Evolutionary conservation across 2,113 vertebrate species (phyloP).

Genomic region (Asarcornis scutulata): DNA sequence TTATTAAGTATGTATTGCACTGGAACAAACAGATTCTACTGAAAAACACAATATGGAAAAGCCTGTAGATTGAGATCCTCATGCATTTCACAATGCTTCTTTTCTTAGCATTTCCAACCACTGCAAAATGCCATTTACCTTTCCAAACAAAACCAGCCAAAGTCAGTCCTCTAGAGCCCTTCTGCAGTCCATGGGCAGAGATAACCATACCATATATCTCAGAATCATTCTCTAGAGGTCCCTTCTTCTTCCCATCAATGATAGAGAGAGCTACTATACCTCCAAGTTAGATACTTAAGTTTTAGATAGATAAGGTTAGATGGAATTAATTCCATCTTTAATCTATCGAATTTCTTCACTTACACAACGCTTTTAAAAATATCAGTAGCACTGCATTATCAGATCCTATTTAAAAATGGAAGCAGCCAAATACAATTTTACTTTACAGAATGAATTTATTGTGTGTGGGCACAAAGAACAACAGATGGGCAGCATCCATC

Average conservation of each 20-base stretch:
- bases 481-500: neutral
- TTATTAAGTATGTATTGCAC: neutral
- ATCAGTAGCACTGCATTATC: neutral
- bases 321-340: neutral
- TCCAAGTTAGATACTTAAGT: neutral
- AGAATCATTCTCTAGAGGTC: neutral
- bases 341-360: neutral
- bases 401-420: neutral
- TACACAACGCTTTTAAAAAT: neutral
- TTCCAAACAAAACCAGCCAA: neutral
- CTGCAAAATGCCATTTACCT: neutral
- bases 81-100: neutral
- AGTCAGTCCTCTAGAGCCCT: neutral
- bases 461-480: neutral
- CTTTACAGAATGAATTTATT: neutral
- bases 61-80: neutral
- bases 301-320: conserved; percentile 8
- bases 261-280: neutral
- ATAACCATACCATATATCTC: neutral
- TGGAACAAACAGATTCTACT: neutral
- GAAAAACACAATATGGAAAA: neutral
- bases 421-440: neutral
- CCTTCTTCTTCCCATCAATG: neutral
- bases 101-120: neutral
- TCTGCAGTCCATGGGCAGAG: neutral